These are phyloP conservation scores for Gerris lacustris DNA, from an alignment of 2,888 invertebrate species.

Conservation along the genomic window DNA sequence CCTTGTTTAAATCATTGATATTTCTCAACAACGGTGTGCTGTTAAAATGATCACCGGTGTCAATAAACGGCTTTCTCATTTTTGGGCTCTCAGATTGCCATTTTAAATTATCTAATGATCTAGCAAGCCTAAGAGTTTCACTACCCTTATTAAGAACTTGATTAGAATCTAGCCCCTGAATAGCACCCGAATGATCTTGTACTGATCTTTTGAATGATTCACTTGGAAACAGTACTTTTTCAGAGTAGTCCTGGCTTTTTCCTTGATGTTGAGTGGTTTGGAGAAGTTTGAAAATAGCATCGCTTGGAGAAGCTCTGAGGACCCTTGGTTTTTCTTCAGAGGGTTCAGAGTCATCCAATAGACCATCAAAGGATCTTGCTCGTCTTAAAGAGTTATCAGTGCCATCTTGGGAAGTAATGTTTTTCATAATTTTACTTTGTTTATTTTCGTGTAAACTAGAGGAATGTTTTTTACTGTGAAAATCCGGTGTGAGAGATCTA, in stretches of 20 bases:
- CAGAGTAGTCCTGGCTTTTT: neutral
- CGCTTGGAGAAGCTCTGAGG: constrained; percentile 25
- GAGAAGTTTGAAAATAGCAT: constrained; percentile 26
- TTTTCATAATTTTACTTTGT: neutral
- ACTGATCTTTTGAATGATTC: too few species aligned
- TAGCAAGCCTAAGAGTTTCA: neutral
- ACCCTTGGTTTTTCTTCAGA: constrained; percentile 2
- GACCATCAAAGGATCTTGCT: constrained; percentile 47
- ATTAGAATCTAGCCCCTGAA: too few species aligned
- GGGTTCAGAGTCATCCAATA: constrained; percentile 38
- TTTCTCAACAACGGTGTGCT: too few species aligned
- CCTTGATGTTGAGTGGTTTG: constrained; percentile 25
- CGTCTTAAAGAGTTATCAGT: neutral
- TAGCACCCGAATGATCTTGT: too few species aligned
- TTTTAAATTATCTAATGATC: neutral
- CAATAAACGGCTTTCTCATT: too few species aligned
- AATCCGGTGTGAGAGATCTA: constrained; percentile 36
- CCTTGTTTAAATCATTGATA: too few species aligned
- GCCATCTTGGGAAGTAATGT: neutral
- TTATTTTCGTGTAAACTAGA: neutral
- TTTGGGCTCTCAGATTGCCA: neutral
- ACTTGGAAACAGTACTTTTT: neutral
- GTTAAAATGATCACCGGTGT: too few species aligned
- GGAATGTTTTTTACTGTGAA: constrained; percentile 27
- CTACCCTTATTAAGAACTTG: too few species aligned